Evolutionary conservation across 2,113 vertebrate genomes (phyloP).

Genomic region (Grallaria varia): DNA sequence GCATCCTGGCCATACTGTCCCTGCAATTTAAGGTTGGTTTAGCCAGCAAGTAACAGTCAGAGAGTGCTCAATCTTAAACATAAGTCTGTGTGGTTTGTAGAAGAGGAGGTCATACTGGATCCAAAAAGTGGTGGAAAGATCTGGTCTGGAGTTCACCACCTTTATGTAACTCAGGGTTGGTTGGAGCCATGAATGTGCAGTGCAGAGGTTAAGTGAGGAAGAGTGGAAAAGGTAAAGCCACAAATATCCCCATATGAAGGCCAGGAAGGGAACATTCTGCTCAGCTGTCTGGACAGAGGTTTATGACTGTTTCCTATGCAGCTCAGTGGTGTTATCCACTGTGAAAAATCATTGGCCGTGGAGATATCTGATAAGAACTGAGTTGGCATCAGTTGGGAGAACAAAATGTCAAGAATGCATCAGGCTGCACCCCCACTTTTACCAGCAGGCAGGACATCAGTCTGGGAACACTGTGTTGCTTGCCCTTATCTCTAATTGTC

Average conservation of each 20-base stretch:
- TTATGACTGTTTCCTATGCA: conserved; percentile 16
- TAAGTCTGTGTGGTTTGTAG: not conserved
- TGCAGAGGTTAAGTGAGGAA: not conserved
- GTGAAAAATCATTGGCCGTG: conserved; percentile 45
- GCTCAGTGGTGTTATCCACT: not conserved
- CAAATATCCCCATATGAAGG: not conserved
- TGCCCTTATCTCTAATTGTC: conserved; percentile 17
- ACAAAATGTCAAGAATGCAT: conserved; percentile 65
- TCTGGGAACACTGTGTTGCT: conserved; percentile 31
- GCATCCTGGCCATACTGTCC: accelerated
- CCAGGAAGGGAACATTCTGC: conserved; percentile 6
- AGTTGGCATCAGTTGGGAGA: conserved; percentile 45
- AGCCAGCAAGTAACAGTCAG: not conserved
- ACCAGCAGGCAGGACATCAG: not conserved
- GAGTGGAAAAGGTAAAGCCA: conserved; percentile 8
- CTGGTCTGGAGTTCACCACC: not conserved
- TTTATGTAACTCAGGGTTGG: not conserved
- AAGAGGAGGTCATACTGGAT: not conserved
- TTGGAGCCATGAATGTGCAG: not conserved
- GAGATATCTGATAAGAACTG: conserved; percentile 58
- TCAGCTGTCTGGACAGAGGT: not conserved
- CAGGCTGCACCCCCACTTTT: conserved; percentile 5
- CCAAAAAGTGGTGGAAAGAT: not conserved
- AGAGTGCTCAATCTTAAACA: not conserved
- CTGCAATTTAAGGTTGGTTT: not conserved